Percentiles rank a stretch among this genome's conserved stretches.
These are phyloP conservation scores for Sinhomidia bicolor DNA, from an alignment of 2,888 invertebrate genomes.

Conservation along the genomic window DNA sequence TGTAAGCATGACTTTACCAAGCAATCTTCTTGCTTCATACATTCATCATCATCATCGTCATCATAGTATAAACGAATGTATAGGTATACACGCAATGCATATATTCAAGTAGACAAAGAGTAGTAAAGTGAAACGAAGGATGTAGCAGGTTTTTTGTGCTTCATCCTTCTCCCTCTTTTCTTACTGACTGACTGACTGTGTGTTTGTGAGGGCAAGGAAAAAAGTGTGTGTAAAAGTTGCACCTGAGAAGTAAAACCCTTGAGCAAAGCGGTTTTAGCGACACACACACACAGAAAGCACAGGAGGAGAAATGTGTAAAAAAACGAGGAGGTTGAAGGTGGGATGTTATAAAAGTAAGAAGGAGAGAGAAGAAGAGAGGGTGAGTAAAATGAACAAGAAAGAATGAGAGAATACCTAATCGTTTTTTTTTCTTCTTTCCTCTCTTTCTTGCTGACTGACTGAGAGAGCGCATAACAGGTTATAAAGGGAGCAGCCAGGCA, in stretches of 20 bases:
- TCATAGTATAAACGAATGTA: too few species aligned
- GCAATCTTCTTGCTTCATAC: neutral
- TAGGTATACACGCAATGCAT: neutral
- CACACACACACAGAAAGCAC: conserved; percentile 20
- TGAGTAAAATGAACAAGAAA: conserved; percentile 30
- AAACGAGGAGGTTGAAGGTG: conserved; percentile 26
- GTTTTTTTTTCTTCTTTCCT: conserved; percentile 39
- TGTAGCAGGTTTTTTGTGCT: conserved; percentile 44
- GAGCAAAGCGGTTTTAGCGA: conserved; percentile 69
- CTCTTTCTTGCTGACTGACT: conserved; percentile 12
- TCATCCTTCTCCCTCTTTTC: neutral
- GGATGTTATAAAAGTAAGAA: conserved; percentile 17
- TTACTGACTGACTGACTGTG: neutral
- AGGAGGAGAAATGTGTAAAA: conserved; percentile 52
- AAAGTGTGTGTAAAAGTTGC: neutral
- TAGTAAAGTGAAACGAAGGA: conserved; percentile 43
- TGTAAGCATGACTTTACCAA: neutral
- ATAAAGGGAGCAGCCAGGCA: conserved; percentile 57
- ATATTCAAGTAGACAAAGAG: neutral
- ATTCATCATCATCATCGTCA: too few species aligned
- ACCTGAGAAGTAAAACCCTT: conserved; percentile 52
- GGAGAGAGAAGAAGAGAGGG: neutral
- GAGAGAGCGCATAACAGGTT: conserved; percentile 68
- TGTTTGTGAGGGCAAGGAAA: neutral
- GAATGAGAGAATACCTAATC: conserved; percentile 20